Conservation (phyloP, 2,888 invertebrate species). For the Synergus umbraculus region DNA sequence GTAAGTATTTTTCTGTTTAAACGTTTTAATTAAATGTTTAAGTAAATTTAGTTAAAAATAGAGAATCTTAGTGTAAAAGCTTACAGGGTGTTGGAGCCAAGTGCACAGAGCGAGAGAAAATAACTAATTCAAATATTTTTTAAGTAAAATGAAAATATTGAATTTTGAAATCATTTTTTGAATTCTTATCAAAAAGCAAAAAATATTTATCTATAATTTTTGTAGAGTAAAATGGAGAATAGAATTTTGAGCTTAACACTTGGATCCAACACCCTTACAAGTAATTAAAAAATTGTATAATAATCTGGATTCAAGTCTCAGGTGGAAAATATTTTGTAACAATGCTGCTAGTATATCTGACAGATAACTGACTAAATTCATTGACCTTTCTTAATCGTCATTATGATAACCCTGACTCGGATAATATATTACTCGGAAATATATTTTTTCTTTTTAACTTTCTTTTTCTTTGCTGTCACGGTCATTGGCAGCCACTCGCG, state of each 20-base stretch:
- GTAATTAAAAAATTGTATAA: too few relatives aligned
- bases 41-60: not conserved
- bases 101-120: too few relatives aligned
- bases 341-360: not conserved
- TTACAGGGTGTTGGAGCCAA: too few relatives aligned
- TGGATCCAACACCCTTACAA: too few relatives aligned
- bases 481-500: constrained; percentile 34
- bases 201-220: too few relatives aligned
- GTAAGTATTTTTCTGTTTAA: constrained; percentile 80
- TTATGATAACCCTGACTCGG: constrained; percentile 19
- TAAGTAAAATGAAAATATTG: too few relatives aligned
- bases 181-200: too few relatives aligned
- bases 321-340: constrained; percentile 5
- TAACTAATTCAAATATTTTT: too few relatives aligned
- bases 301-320: not conserved
- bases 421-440: not conserved
- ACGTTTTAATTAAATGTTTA: not conserved
- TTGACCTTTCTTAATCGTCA: constrained; percentile 13
- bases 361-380: constrained; percentile 18
- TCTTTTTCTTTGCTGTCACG: constrained; percentile 13
- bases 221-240: too few relatives aligned
- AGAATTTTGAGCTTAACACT: too few relatives aligned
- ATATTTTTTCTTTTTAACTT: not conserved
- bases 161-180: too few relatives aligned
- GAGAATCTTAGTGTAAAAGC: too few relatives aligned